These are phyloP conservation scores for Myanophis thanlyinensis DNA, from an alignment of 2,113 vertebrate genomes.

Conservation along the genomic window DNA sequence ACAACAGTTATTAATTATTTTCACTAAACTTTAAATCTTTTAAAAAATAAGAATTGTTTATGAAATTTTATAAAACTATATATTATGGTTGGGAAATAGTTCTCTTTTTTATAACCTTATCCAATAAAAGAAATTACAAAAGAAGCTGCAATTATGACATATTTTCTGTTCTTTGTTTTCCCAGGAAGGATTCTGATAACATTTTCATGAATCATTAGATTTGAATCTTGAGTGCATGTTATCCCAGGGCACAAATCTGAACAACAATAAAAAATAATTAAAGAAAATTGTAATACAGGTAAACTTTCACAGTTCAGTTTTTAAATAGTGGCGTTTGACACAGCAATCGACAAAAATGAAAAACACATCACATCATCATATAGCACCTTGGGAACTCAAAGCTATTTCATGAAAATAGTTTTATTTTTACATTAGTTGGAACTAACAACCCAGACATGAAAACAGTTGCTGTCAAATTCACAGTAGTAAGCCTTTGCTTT, in stretches of 20 bases:
- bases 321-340: background rate
- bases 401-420: background rate
- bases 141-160: background rate
- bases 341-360: background rate
- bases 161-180: background rate
- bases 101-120: background rate
- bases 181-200: background rate
- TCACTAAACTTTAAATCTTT: background rate
- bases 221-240: background rate
- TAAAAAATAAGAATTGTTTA: background rate
- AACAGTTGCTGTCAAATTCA: constrained; percentile 11
- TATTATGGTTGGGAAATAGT: background rate
- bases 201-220: background rate
- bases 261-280: background rate
- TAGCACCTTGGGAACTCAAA: background rate
- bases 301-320: background rate
- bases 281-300: background rate
- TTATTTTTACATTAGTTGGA: background rate
- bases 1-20: background rate
- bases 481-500: background rate
- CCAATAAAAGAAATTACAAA: background rate
- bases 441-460: background rate
- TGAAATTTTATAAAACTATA: background rate
- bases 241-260: background rate
- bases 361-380: background rate